Evolutionary conservation across 2,797 vertebrate species (phyloP).

Genomic region (Echeneis naucrates): DNA sequence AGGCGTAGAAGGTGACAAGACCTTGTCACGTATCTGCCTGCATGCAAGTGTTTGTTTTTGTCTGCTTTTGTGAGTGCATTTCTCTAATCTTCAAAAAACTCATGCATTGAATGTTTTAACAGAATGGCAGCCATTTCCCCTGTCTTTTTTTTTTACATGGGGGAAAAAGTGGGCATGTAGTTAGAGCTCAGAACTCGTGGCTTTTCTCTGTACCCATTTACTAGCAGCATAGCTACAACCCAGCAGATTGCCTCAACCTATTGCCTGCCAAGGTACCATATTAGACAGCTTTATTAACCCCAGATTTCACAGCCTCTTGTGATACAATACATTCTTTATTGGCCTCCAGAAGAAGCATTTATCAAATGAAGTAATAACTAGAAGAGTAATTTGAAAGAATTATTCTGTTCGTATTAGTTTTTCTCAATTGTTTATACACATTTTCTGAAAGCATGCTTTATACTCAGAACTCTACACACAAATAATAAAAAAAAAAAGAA

Average conservation of each 20-base stretch:
- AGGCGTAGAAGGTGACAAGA: no score
- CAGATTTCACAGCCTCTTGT: slow-evolving; percentile 35
- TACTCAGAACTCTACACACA: no score
- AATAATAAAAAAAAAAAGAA: no score
- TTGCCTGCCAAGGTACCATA: slow-evolving; percentile 50
- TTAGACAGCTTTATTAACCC: slow-evolving; percentile 31
- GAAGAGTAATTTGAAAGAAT: no score
- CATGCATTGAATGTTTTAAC: slow-evolving; percentile 41
- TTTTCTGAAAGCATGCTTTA: no score
- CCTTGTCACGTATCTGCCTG: not conserved
- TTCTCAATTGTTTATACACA: no score
- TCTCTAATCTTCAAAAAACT: slow-evolving; percentile 13
- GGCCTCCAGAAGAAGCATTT: slow-evolving; percentile 26
- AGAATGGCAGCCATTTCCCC: slow-evolving; percentile 52
- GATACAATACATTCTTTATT: not conserved
- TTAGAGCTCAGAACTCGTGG: slow-evolving; percentile 54
- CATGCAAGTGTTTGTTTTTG: not conserved
- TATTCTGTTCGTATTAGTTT: no score
- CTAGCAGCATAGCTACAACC: slow-evolving; percentile 55
- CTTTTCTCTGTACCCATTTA: slow-evolving; percentile 69
- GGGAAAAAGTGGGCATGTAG: slow-evolving; percentile 51
- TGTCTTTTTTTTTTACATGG: slow-evolving; percentile 54
- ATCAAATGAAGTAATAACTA: slow-evolving; percentile 28
- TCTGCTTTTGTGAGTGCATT: not conserved
- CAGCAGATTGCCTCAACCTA: slow-evolving; percentile 45